Evolutionary conservation across 2,888 invertebrate genomes (phyloP), one percentile per base, ranked within the genome.

Genomic region (Leptinotarsa rubiginosa): DNA sequence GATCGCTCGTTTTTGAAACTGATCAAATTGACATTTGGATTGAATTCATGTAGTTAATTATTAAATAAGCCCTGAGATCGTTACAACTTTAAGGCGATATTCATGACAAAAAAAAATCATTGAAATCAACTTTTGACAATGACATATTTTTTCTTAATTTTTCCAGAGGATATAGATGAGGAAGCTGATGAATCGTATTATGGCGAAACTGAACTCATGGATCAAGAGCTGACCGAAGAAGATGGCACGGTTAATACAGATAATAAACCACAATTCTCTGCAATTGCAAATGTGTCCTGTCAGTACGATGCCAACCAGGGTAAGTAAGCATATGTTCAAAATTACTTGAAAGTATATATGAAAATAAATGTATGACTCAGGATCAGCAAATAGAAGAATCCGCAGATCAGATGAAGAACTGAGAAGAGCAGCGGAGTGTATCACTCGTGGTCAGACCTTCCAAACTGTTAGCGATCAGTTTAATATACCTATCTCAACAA

Each of bases 391-490:
- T 72, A 81, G 87, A 80, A 89, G 93, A 49, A 92, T 93, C 81
- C 90, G 95, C 0, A 91, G 95, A 80, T 94, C 94, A 47, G 95
- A 95, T 86, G 93, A 92, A 65, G 92, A 94, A 81, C 85, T 95
- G 69, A 91, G 93, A n/a, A 91, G 94, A 85, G 95, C 95, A 0
- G 95, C 95, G 3, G 95, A 95, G 85, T 94, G 95, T 87, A 95
- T 96, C 77, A 93, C 94, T n/a, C 92, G 94, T 72, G 95, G 96
- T 1, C 93, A 93, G 89, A 96, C 96, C 83, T 96, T 95, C 89
- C 95, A 95, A 88, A 95, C 94, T 1, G 95, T 95, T 47, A 95
- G 95, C 74, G 95, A 95, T 84, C 94, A 94, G 89, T 96, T 94
- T 87, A 94, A 94, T 86, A 95, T 96, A 88, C 96, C 96, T 75